These are phyloP conservation scores for Thymelicus sylvestris DNA, from an alignment of 2,888 invertebrate genomes.

Conservation along the genomic window DNA sequence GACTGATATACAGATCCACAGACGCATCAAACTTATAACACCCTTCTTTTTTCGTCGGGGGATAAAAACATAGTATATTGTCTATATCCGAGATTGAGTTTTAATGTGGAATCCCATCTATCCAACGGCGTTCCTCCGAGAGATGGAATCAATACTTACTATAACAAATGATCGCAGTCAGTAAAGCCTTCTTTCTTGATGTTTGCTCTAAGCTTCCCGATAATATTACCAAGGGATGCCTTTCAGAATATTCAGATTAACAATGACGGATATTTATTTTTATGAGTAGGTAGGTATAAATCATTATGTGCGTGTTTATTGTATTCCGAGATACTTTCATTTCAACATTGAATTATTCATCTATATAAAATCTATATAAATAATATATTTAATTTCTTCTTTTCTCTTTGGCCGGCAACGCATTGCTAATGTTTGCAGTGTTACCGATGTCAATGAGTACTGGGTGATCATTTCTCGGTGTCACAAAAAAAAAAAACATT, in stretches of 20 bases:
- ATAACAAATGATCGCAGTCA: conserved; percentile 38
- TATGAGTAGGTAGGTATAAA: conserved; percentile 15
- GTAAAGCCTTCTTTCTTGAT: conserved; percentile 32
- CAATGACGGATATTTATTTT: conserved; percentile 20
- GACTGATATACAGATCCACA: no score
- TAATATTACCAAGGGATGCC: conserved; percentile 34
- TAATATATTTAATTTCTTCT: background rate
- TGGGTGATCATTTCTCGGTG: no score
- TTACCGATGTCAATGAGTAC: no score
- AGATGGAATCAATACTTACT: conserved; percentile 37
- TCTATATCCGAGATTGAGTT: background rate
- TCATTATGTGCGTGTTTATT: conserved; percentile 2
- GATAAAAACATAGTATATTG: background rate
- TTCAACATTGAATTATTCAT: background rate
- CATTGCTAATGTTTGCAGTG: no score
- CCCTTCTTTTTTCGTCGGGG: no score
- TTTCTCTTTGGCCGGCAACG: no score
- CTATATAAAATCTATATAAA: no score
- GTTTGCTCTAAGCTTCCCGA: conserved; percentile 32
- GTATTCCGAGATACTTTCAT: background rate
- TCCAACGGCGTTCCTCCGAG: conserved; percentile 29
- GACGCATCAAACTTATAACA: no score
- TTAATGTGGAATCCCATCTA: conserved; percentile 20
- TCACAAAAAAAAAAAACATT: no score
- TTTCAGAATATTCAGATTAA: conserved; percentile 26